Base-by-base conservation (phyloP, 2,797 vertebrate genomes). In the Spinibarbus caldwelli region DNA sequence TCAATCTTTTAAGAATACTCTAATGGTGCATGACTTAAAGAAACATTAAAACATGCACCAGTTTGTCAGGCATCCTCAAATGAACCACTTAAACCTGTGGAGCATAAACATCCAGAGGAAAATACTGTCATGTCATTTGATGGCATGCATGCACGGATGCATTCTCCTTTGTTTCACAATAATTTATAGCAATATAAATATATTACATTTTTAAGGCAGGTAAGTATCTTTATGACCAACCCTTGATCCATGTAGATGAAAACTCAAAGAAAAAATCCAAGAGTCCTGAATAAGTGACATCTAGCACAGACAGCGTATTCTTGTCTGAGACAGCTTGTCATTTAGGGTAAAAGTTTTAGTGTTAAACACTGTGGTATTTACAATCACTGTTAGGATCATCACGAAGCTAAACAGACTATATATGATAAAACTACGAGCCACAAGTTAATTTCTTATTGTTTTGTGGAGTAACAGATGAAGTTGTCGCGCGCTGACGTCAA, bases 401-500 rank as follows among this genome's bases (percentile, higher is more conserved):
- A 67, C 52, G 2, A 38, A 29, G 29, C 45, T 6, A 29, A 83
- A 67, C 66, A 3, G 3, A 49, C 5, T 5, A 2, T 29, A 59
- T 62, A 11, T 2, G 5, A n/a, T 23, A 62, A 26, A 17, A n/a
- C 15, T 12, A 43, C 8, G 8, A n/a, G 47, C 47, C 29, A 36
- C n/a, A 21, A n/a, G 9, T 59, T n/a, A n/a, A n/a, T n/a, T n/a
- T 41, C 9, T 26, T 14, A 70, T 34, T 12, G 19, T 78, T 47
- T 47, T 4, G 15, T 34, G 38, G 11, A 36, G 64, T 49, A 14
- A 49, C 10, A 17, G 14, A 15, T 57, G 38, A 78, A 68, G 38
- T 11, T 78, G 11, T 38, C 11, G 62, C 78, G 19, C 71, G 9
- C 29, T 87, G 82, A 85, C 78, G 78, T 81, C 83, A 82, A 77